Evolutionary conservation across 1,140 invertebrate genomes (phyloP).

Genomic region (Penaeus japonicus): DNA sequence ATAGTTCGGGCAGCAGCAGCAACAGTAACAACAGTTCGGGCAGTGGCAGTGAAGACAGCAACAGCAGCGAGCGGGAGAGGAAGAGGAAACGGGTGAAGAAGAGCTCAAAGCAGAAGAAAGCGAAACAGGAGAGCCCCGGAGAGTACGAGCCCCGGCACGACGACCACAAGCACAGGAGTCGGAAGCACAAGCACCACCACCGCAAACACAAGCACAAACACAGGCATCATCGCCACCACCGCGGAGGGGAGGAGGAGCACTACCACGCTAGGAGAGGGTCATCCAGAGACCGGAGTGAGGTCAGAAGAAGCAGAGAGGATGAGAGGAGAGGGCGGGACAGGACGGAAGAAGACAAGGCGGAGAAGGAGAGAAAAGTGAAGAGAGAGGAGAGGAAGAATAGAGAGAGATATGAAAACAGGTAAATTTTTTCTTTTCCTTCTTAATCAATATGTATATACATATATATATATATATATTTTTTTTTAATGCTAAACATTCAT

Average conservation of each 20-base stretch:
- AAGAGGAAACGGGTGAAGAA: no score
- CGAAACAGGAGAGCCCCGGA: no score
- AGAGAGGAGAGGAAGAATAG: not conserved
- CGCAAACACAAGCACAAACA: slow-evolving; percentile 51
- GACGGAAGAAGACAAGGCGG: not conserved
- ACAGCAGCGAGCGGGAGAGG: no score
- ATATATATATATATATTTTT: not conserved
- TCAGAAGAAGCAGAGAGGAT: not conserved
- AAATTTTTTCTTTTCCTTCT: not conserved
- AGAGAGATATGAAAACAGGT: not conserved
- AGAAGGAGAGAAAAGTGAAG: slow-evolving; percentile 13
- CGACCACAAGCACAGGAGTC: not conserved
- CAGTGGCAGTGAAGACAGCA: no score
- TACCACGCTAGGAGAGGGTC: not conserved
- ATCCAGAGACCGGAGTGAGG: not conserved
- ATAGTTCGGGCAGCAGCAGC: no score
- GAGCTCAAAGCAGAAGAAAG: no score
- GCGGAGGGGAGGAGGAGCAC: slow-evolving; percentile 23
- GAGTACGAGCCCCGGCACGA: no score
- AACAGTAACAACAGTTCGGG: no score
- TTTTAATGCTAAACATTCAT: no score
- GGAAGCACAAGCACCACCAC: slow-evolving; percentile 31
- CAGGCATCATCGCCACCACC: slow-evolving; percentile 29
- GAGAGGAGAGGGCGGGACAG: slow-evolving; percentile 17
- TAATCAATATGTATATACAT: not conserved